phyloP scores from a whole-genome alignment of 2,888 invertebrate species.

The Philopedon plagiatum region DNA sequence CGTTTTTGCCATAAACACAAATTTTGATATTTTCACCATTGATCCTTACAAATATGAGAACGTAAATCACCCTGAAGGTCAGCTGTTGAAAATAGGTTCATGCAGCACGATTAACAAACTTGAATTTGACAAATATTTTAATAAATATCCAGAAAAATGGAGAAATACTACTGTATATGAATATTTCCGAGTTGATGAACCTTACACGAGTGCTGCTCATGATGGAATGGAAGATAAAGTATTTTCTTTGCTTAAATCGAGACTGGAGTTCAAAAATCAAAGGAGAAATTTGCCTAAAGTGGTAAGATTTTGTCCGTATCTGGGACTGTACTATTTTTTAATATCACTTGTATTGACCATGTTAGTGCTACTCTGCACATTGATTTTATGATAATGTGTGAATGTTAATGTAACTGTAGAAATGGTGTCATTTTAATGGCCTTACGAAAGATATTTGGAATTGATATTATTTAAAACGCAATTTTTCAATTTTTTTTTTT shows the following conservation, averaged over 20 bases:
- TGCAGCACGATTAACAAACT: background rate
- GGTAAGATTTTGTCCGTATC: too few relatives aligned
- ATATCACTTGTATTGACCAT: too few relatives aligned
- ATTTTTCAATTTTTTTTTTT: too few relatives aligned
- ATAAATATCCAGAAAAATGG: constrained; percentile 18
- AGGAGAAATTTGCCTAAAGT: background rate
- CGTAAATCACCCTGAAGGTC: background rate
- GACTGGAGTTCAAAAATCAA: background rate
- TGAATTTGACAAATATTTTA: background rate
- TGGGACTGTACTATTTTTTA: too few relatives aligned
- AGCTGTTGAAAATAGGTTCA: background rate
- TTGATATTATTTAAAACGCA: too few relatives aligned
- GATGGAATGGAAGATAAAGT: constrained; percentile 2
- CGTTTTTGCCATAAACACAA: background rate
- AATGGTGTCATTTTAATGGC: too few relatives aligned
- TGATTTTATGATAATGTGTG: too few relatives aligned
- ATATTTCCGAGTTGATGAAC: background rate
- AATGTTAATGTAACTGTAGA: too few relatives aligned
- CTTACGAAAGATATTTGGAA: too few relatives aligned
- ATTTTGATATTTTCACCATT: constrained; percentile 9
- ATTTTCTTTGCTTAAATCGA: background rate
- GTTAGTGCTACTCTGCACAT: too few relatives aligned
- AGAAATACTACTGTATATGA: constrained; percentile 13
- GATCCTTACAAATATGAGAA: constrained; percentile 17
- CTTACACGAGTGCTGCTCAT: background rate